phyloP scores from a whole-genome alignment of 2,888 invertebrate genomes.

The Yponomeuta cagnagella region DNA sequence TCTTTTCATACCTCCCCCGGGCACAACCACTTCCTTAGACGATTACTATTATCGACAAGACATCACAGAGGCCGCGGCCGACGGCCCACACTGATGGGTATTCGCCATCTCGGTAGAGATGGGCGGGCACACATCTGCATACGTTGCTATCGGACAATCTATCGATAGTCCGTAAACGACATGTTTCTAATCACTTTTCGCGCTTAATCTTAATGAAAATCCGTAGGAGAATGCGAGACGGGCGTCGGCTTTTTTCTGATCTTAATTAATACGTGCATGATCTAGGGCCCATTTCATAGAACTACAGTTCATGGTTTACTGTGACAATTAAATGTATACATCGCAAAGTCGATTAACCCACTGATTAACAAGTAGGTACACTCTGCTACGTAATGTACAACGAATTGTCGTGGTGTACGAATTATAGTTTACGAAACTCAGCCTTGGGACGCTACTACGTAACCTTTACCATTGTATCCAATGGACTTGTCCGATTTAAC shows the following conservation, averaged over 20 bases:
- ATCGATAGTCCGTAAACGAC: slow-evolving; percentile 28
- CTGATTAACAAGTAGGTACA: too few relatives aligned
- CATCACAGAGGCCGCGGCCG: background rate
- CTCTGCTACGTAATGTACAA: too few relatives aligned
- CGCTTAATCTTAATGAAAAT: slow-evolving; percentile 53
- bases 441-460: too few relatives aligned
- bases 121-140: slow-evolving; percentile 38
- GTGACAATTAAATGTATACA: background rate
- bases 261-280: too few relatives aligned
- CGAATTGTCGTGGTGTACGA: too few relatives aligned
- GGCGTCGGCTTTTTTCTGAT: background rate
- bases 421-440: too few relatives aligned
- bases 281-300: too few relatives aligned
- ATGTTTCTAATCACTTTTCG: slow-evolving; percentile 31
- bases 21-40: background rate
- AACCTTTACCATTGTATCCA: too few relatives aligned
- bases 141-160: slow-evolving; percentile 43
- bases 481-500: too few relatives aligned
- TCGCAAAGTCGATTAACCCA: too few relatives aligned
- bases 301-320: background rate
- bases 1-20: background rate
- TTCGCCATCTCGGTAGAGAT: slow-evolving; percentile 27
- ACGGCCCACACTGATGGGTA: background rate
- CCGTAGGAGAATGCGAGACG: slow-evolving; percentile 22
- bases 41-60: background rate